A percentile compares a stretch with the other conserved stretches of the same genome.
Conservation (phyloP, 2,888 invertebrate species). For the Ormyrus nitidulus region DNA sequence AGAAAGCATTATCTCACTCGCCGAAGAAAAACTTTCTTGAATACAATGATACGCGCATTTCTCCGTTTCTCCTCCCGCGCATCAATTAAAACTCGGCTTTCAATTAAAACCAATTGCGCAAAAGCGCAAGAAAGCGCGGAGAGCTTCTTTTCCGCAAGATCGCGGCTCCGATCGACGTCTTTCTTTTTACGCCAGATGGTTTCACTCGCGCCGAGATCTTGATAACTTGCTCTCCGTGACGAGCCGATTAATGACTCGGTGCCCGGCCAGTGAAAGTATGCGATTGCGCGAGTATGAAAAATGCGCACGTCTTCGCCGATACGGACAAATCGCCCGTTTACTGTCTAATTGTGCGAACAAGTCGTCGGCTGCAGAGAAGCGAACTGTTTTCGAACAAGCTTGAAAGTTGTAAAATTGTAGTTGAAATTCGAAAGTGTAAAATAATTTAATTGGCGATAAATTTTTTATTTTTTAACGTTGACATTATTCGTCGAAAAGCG, state of each 20-base stretch:
- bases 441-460: no score
- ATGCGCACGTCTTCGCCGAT: neutral
- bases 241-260: slow-evolving; percentile 36
- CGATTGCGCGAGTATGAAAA: neutral
- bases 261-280: slow-evolving; percentile 31
- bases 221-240: slow-evolving; percentile 37
- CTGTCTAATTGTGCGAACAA: neutral
- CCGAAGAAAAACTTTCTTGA: slow-evolving; percentile 9
- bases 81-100: slow-evolving; percentile 1
- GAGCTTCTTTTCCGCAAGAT: neutral
- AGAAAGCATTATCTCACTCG: slow-evolving; percentile 44
- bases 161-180: no score
- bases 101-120: slow-evolving; percentile 19
- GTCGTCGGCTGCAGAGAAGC: no score
- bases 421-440: no score
- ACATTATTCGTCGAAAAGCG: no score
- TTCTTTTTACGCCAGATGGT: neutral
- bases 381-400: no score
- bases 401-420: no score
- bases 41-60: neutral
- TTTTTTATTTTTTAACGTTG: no score
- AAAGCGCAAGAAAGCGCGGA: neutral
- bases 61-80: no score
- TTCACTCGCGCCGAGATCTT: slow-evolving; percentile 33
- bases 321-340: neutral